Conservation (phyloP, 1,140 invertebrate genomes). For the Zophobas morio region DNA sequence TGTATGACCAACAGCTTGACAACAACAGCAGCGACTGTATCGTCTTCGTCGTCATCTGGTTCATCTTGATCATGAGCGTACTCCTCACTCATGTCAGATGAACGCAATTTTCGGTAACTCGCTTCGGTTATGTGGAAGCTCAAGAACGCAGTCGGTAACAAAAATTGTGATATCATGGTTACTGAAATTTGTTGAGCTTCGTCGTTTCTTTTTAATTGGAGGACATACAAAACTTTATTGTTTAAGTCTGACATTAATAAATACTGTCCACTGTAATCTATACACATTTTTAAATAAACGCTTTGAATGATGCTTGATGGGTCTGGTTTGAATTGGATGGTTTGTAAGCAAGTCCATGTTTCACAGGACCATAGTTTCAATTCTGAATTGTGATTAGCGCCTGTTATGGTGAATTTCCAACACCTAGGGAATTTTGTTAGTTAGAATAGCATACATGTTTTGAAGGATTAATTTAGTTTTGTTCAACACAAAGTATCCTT, state of each 20-base stretch:
- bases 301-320: slow-evolving; percentile 66
- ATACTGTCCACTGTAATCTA: slow-evolving; percentile 88
- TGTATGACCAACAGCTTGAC: slow-evolving; percentile 89
- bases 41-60: slow-evolving; percentile 65
- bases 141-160: slow-evolving; percentile 85
- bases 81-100: slow-evolving; percentile 52
- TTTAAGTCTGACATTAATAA: slow-evolving; percentile 89
- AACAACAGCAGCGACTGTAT: slow-evolving; percentile 69
- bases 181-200: slow-evolving; percentile 72
- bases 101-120: slow-evolving; percentile 69
- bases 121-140: slow-evolving; percentile 90
- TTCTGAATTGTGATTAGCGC: slow-evolving; percentile 90
- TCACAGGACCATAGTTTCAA: slow-evolving; percentile 96
- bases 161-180: slow-evolving; percentile 85
- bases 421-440: slow-evolving; percentile 72
- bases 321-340: slow-evolving; percentile 78
- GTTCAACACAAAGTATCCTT: no score
- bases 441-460: slow-evolving; percentile 15
- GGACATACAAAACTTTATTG: slow-evolving; percentile 82
- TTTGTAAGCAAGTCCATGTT: slow-evolving; percentile 93
- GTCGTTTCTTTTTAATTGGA: slow-evolving; percentile 77
- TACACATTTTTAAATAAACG: slow-evolving; percentile 77
- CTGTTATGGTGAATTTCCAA: slow-evolving; percentile 96
- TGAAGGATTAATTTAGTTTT: background rate
- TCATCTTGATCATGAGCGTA: slow-evolving; percentile 20